phyloP scores from a whole-genome alignment of 2,797 vertebrate genomes.

The Falco berigora region DNA sequence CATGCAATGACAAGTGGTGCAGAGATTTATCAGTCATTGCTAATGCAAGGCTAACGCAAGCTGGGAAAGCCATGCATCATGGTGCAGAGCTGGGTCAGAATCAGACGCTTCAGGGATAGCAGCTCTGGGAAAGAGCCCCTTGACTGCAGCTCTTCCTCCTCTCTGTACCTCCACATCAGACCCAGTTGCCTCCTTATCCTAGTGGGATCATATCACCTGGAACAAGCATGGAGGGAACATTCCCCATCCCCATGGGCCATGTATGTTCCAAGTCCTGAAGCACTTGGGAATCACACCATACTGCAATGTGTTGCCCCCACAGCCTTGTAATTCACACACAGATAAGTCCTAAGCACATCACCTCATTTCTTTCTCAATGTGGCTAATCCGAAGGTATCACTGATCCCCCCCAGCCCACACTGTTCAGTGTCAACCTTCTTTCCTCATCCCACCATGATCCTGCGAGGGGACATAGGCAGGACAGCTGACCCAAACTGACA shows the following conservation, averaged over 20 bases:
- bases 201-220: not conserved
- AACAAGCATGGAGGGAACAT: not conserved
- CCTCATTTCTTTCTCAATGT: rapidly evolving
- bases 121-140: not conserved
- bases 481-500: not conserved
- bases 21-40: not conserved
- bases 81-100: not conserved
- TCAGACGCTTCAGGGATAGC: not conserved
- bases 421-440: not conserved
- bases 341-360: not conserved
- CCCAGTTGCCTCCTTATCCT: not conserved
- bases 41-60: not conserved
- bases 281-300: not conserved
- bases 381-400: not conserved
- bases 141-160: not conserved
- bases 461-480: not conserved
- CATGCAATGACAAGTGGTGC: not conserved
- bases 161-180: not conserved
- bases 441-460: not conserved
- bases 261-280: not conserved
- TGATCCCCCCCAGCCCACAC: not conserved
- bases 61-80: not conserved
- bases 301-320: not conserved
- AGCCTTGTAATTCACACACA: not conserved
- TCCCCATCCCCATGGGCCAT: rapidly evolving